These are phyloP conservation scores for Simalia tracyae DNA, from an alignment of 2,797 vertebrate species.

Conservation along the genomic window DNA sequence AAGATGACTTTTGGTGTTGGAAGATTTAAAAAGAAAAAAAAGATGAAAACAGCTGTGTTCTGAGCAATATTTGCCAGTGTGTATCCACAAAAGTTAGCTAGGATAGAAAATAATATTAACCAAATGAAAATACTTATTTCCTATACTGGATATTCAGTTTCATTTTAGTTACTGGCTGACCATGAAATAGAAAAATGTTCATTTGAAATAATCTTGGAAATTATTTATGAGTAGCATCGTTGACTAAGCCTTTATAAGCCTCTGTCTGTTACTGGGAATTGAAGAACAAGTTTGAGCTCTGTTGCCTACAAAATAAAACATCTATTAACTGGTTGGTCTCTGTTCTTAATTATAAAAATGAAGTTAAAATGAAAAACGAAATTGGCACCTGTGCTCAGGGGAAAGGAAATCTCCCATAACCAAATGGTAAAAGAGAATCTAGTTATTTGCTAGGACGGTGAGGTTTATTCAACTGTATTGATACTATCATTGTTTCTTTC, in stretches of 20 bases:
- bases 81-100: neutral
- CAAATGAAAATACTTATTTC: neutral
- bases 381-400: neutral
- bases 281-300: neutral
- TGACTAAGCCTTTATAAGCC: neutral
- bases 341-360: neutral
- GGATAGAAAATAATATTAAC: neutral
- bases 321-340: neutral
- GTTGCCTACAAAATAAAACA: neutral
- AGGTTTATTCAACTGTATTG: neutral
- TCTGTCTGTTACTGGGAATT: neutral
- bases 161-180: slow-evolving; percentile 13
- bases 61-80: neutral
- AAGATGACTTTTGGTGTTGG: slow-evolving; percentile 24
- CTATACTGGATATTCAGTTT: slow-evolving; percentile 13
- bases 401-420: neutral
- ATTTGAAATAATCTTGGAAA: slow-evolving; percentile 23
- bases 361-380: neutral
- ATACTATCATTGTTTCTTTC: neutral
- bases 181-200: neutral
- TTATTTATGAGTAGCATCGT: neutral
- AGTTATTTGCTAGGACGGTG: neutral
- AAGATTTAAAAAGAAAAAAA: slow-evolving; percentile 22
- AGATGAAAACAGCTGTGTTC: slow-evolving; percentile 12
- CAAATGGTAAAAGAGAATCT: neutral